These are phyloP conservation scores for Blastobasis adustella DNA, from an alignment of 2,888 invertebrate species.

Conservation along the genomic window DNA sequence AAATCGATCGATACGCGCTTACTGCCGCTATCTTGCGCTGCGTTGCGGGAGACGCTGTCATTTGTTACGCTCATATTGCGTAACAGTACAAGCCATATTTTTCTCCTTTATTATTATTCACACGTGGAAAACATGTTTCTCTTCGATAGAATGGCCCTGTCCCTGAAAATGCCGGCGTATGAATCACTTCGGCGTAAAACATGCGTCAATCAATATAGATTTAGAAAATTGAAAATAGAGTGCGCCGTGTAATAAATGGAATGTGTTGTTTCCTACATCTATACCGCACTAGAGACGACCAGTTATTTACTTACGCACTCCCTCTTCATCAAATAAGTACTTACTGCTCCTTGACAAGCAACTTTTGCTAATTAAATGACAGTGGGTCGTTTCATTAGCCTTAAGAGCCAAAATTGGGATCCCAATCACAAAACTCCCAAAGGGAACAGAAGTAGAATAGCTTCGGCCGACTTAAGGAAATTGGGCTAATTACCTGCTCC, in stretches of 20 bases:
- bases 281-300: not conserved
- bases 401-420: not conserved
- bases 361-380: not conserved
- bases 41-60: not conserved
- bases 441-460: conserved; percentile 3
- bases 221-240: no score
- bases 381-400: not conserved
- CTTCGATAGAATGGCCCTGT: not conserved
- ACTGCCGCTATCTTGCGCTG: conserved; percentile 1
- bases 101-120: not conserved
- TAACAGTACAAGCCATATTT: conserved; percentile 1
- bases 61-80: not conserved
- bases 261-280: not conserved
- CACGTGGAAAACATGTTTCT: not conserved
- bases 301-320: no score
- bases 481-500: conserved; percentile 8
- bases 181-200: no score
- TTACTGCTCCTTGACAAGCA: not conserved
- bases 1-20: conserved; percentile 4
- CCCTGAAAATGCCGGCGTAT: not conserved
- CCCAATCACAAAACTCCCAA: conserved; percentile 2
- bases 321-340: no score
- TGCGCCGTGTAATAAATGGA: no score
- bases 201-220: no score
- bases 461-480: conserved; percentile 2